Base-by-base conservation (phyloP, 92 coral and sea anemone genomes). In the Phenganax subtilis region DNA sequence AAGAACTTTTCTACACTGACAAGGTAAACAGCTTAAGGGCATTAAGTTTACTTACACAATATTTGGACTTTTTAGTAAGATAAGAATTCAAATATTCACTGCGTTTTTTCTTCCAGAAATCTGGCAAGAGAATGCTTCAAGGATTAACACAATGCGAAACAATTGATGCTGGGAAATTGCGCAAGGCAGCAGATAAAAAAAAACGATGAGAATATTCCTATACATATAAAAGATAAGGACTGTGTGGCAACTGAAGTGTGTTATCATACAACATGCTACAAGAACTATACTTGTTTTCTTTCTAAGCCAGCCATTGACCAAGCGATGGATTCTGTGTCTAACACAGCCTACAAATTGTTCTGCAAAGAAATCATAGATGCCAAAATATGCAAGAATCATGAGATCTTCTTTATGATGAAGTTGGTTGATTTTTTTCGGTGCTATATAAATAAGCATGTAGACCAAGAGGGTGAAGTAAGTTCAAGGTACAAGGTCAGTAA, bases 91-190 rank as follows among this genome's bases (percentile, higher is more conserved):
- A 59, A 62, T n/a, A 62, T 10, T 62, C 69, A 62, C 69, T 28
- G 69, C 30, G 70, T 64, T 56, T 53, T 20, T 75, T 57, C 60
- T 55, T 75, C 0, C 51, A 77, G 82, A 77, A 59, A 57, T 77
- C 71, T 12, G 59, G 58, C 10, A 68, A 68, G 53, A 29, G 53
- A 29, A 37, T 68, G 53, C 53, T 68, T 30, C 72, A 66, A 58
- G 63, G 51, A 60, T 80, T 87, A 25, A 87, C 90, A 44, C 81
- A 63, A 44, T 87, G 90, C 66, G 81, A 87, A 51, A 87, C 90
- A 59, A 68, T 78, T 12, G 70, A 30, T 77, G 87, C 85, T 57
- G 85, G 87, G 7, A 71, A 80, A 61, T 66, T 83, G 44, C 85
- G 85, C 52, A 76, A 84, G 28, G 84, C 82, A 29, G 90, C 85